Evolutionary conservation across 2,797 vertebrate genomes (phyloP).

Genomic region (Sebastes flavidus): DNA sequence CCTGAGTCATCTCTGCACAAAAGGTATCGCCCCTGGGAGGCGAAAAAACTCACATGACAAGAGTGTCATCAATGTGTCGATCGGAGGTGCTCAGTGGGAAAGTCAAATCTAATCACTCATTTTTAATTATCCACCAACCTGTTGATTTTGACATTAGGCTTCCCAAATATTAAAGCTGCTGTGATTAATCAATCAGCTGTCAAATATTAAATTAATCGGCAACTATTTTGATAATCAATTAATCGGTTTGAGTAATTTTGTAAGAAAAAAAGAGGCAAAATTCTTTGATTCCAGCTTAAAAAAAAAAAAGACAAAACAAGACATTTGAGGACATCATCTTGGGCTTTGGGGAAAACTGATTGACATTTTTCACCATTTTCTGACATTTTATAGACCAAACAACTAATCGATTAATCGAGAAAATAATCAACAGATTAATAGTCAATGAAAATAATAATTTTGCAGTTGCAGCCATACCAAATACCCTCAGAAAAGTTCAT

Average conservation of each 20-base stretch:
- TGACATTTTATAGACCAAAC: background rate
- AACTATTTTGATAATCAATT: no score
- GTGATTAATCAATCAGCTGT: no score
- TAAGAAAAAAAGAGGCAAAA: no score
- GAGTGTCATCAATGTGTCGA: background rate
- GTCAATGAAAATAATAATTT: no score
- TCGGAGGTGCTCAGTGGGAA: background rate
- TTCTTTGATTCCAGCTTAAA: no score
- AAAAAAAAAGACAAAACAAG: no score
- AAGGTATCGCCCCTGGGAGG: conserved; percentile 36
- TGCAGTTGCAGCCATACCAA: no score
- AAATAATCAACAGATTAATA: no score
- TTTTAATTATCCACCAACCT: background rate
- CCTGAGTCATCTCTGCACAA: conserved; percentile 52
- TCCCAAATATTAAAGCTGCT: background rate
- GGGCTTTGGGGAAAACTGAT: no score
- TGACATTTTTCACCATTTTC: fast-evolving
- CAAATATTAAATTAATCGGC: no score
- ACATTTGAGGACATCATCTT: no score
- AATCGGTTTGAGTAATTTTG: no score
- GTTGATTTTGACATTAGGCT: background rate
- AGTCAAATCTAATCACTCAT: conserved; percentile 19
- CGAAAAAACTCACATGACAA: background rate
- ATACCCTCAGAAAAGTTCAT: background rate
- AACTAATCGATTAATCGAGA: background rate